Percentiles rank a stretch among this genome's conserved stretches.
Evolutionary conservation across 2,797 vertebrate genomes (phyloP).

Genomic region (Peromyscus aztecus): DNA sequence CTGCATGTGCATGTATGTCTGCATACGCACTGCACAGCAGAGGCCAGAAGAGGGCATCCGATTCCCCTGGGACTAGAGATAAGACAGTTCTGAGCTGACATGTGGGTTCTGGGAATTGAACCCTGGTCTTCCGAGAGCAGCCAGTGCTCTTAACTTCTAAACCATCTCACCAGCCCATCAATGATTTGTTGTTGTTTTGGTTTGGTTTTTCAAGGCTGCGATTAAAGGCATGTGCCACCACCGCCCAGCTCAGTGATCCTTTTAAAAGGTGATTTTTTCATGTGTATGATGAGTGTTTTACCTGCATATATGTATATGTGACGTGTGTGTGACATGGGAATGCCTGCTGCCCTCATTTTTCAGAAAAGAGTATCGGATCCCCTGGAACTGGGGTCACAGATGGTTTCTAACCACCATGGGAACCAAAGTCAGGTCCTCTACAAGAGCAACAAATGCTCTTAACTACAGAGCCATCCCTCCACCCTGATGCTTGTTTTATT

Average conservation of each 20-base stretch:
- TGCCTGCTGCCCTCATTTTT: not conserved
- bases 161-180: not conserved
- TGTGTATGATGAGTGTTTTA: not conserved
- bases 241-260: not conserved
- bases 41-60: not conserved
- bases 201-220: no score
- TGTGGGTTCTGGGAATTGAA: not conserved
- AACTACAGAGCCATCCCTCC: not conserved
- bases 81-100: not conserved
- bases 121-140: not conserved
- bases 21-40: no score
- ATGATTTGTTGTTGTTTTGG: no score
- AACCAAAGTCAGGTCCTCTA: not conserved
- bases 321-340: not conserved
- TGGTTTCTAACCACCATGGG: not conserved
- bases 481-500: not conserved
- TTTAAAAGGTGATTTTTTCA: not conserved
- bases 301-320: not conserved
- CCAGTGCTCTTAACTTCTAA: not conserved
- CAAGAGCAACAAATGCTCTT: not conserved
- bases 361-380: not conserved
- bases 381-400: not conserved
- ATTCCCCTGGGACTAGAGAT: no score
- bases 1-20: not conserved
- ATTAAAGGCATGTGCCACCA: no score